These are phyloP conservation scores for Anthrax anthrax DNA, from an alignment of 2,888 invertebrate species.

Conservation along the genomic window DNA sequence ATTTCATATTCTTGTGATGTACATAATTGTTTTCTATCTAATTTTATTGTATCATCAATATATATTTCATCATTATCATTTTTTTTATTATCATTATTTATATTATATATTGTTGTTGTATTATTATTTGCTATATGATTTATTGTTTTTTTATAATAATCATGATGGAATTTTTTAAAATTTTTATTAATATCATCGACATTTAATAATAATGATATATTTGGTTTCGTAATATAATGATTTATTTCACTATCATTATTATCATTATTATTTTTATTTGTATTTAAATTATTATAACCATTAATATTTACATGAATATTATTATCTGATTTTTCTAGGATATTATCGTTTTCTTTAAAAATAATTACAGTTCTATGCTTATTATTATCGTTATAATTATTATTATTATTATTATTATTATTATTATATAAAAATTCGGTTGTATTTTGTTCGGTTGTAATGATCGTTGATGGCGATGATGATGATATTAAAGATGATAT, in stretches of 20 bases:
- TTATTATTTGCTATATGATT: neutral
- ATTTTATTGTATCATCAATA: neutral
- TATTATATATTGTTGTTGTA: neutral
- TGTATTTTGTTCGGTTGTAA: too few species aligned
- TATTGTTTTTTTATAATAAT: neutral
- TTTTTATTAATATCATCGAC: too few species aligned
- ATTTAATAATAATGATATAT: too few species aligned
- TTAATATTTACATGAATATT: too few species aligned
- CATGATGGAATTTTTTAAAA: neutral
- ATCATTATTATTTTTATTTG: neutral
- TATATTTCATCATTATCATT: neutral
- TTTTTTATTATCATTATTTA: neutral
- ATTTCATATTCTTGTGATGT: constrained; percentile 54
- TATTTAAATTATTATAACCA: neutral
- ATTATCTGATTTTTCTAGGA: too few species aligned
- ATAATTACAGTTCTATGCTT: too few species aligned
- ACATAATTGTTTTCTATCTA: constrained; percentile 27
- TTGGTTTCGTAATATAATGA: too few species aligned
- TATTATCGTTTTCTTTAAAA: too few species aligned
- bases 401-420: neutral
- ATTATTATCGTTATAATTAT: neutral
- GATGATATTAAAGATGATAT: neutral
- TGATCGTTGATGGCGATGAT: too few species aligned
- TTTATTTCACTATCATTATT: too few species aligned
- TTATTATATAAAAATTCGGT: neutral